Base-by-base conservation (phyloP, 1,140 invertebrate species). In the Lucilia sericata region DNA sequence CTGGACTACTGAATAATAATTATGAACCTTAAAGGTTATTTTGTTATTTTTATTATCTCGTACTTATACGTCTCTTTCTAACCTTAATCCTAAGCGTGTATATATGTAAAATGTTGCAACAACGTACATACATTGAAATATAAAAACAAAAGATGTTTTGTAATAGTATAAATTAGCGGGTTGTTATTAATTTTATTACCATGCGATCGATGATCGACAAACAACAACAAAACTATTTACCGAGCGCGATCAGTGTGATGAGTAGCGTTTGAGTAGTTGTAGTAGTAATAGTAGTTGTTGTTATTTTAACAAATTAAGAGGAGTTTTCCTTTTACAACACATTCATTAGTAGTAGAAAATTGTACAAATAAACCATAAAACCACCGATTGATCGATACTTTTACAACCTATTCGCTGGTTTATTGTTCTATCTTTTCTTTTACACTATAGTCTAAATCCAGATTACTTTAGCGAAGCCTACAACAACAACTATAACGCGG, bases 181-280 rank as follows among this genome's bases (percentile, higher is more conserved):
- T 89, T 89, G 88, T 89, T 89, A 89, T 89, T 89, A 89, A 89
- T 89, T 89, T 89, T 89, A 89, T 89, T 87, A 85, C 88, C 86
- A 14, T 80, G 76, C 19, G 76, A 80, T 60, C 55, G 36, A 30
- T 30, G 25, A 30, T 30, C 25, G n/a, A 30, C 42, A 42, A 10
- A 13, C 34, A 47, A 75, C 25, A 12, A 36, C 30, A 42, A 13
- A 8, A 42, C 7, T 17, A 19, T 17, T 65, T 3, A 65, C 17
- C n/a, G 19, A 25, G 7, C n/a, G 65, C 9, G 10, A 55, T n/a
- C 51, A 42, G 13, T 17, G 51, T 55, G 13, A 17, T 55, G 51
- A 55, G 74, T 42, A 42, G 42, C 14, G 19, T 9, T 5, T 30
- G n/a, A 47, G 25, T 34, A 25, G 25, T 19, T 30, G 7, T 30